Conservation (phyloP, 92 coral and sea anemone species). For the Muricea muricata region DNA sequence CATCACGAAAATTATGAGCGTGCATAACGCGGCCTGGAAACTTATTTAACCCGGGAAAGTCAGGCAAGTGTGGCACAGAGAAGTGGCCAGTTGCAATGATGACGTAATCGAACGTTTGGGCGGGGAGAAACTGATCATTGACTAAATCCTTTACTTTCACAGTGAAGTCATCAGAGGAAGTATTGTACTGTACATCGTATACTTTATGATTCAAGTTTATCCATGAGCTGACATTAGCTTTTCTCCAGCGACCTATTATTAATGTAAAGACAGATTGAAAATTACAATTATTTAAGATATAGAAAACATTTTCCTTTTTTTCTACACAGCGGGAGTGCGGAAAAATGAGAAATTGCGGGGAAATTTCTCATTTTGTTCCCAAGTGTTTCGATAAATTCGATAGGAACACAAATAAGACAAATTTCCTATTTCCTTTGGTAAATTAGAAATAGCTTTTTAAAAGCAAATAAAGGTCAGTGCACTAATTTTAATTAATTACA, state of each 20-base stretch:
- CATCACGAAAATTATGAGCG: conserved; percentile 44
- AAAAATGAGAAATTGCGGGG: no score
- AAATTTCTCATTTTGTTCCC: no score
- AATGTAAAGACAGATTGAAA: background rate
- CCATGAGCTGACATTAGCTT: background rate
- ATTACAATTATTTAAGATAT: no score
- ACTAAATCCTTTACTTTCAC: conserved; percentile 53
- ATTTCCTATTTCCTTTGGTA: no score
- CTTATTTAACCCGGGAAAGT: background rate
- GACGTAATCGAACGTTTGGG: conserved; percentile 55
- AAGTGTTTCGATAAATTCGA: no score
- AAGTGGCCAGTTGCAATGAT: conserved; percentile 62
- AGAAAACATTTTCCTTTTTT: no score
- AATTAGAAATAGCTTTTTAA: no score
- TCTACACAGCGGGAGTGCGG: background rate
- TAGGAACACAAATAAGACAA: no score
- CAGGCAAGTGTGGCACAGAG: conserved; percentile 61
- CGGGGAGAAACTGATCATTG: conserved; percentile 54
- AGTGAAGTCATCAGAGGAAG: conserved; percentile 49
- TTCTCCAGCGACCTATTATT: conserved; percentile 14
- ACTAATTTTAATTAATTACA: no score
- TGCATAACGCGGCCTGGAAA: background rate
- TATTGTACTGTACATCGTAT: background rate
- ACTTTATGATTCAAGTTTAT: background rate
- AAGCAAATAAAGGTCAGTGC: no score